Conservation (phyloP, 1,140 invertebrate species). For the Brachionus manjavacas region DNA sequence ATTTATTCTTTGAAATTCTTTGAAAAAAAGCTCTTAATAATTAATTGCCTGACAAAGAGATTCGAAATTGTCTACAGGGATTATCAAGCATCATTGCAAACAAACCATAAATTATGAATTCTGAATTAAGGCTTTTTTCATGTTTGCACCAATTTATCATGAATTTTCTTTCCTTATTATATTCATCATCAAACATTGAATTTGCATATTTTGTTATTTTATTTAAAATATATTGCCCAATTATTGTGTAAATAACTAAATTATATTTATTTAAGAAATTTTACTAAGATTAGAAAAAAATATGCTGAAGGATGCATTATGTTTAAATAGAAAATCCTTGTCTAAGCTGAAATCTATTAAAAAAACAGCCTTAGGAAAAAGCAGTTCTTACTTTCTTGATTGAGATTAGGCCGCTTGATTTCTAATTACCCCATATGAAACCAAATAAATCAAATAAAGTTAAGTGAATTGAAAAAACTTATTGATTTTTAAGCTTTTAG, state of each 20-base stretch:
- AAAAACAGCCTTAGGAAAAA: not conserved
- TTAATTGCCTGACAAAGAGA: not conserved
- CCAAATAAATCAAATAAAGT: not conserved
- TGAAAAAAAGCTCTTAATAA: not conserved
- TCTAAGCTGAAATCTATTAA: not conserved
- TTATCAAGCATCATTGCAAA: not conserved
- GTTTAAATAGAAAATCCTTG: not conserved
- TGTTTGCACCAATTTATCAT: not conserved
- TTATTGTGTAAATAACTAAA: not conserved
- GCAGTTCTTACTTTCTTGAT: not conserved
- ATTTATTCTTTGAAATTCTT: not conserved
- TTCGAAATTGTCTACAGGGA: not conserved
- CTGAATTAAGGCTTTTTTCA: not conserved
- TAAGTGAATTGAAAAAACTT: not conserved
- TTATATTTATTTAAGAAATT: not conserved
- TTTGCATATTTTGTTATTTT: not conserved
- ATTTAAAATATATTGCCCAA: not conserved
- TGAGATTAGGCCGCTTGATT: not conserved
- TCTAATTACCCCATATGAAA: not conserved
- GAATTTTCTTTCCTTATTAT: not conserved
- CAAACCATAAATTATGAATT: slow-evolving; percentile 6
- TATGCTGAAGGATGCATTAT: not conserved
- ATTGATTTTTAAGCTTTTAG: not conserved
- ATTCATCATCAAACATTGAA: not conserved
- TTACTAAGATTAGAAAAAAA: not conserved